Conservation (phyloP, 2,113 vertebrate genomes). For the Callipepla squamata region DNA sequence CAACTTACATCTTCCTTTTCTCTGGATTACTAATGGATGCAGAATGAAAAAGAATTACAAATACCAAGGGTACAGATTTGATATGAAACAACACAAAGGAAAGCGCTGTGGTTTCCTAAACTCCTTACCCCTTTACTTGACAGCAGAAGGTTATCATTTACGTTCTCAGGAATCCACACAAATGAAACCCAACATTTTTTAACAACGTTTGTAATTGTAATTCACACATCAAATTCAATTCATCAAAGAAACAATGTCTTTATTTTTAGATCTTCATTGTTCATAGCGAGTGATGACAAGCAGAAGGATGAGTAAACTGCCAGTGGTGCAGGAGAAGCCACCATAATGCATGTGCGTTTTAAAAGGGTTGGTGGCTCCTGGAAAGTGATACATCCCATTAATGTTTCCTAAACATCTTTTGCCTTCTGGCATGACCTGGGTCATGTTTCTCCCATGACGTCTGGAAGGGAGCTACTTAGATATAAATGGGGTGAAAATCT, state of each 20-base stretch:
- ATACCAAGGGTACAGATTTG: not conserved
- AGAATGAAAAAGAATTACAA: not conserved
- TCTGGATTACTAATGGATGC: not conserved
- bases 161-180: fast-evolving
- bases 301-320: not conserved
- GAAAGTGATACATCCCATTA: not conserved
- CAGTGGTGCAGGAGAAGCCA: not conserved
- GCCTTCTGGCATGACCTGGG: not conserved
- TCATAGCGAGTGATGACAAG: not conserved
- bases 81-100: not conserved
- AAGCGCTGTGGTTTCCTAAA: not conserved
- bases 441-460: not conserved
- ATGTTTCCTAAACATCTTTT: not conserved
- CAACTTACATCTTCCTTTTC: not conserved
- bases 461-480: not conserved
- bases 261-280: not conserved
- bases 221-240: not conserved
- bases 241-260: not conserved
- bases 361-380: not conserved
- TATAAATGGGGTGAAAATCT: not conserved
- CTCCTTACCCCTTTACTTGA: not conserved
- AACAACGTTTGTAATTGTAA: not conserved
- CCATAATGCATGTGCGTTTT: not conserved
- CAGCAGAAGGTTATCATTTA: not conserved
- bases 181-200: not conserved